Evolutionary conservation across 2,797 vertebrate genomes (phyloP), one percentile per base, ranked within the genome.

Genomic region (Platyrinchus mystaceus): DNA sequence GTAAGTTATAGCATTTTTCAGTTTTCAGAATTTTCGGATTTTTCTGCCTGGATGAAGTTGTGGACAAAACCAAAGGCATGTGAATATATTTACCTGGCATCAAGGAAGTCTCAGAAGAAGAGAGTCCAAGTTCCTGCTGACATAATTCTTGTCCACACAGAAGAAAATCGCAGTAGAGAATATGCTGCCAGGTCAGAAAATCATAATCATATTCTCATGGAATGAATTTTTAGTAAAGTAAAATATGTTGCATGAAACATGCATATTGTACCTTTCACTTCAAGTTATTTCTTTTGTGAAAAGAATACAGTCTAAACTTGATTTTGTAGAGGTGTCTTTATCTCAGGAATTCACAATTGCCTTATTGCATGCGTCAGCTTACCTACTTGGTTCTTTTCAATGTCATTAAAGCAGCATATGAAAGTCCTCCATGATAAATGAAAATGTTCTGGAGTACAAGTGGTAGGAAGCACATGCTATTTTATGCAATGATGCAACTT

Each of bases 401-500:
- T 69, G 58, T 75, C 79, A 68, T 46, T 86, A 58, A 71, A 77
- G 37, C 9, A 53, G 37, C 52, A 62, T 50, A 46, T 89, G 71
- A 68, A 91, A 76, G 50, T 89, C 69, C 49, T 94, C 36, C 64
- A 27, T 47, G 44, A 77, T 43, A 94, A 89, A 92, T 86, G 58
- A 63, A 93, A 94, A 71, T 0, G 1, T 20, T 92, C 37, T 87
- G 64, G 84, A 87, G 64, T 75, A 53, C 4, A 32, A 89, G 30
- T 39, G 28, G 36, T 93, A 85, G 89, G 92, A 93, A 90, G 86
- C 73, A 78, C 46, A 63, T n/a, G 37, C 14, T 90, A 78, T 94
- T 93, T 93, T 78, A 93, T 0, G 17, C 66, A 84, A 39, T 24
- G 6, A 34, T 84, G 79, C 47, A 84, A 67, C 44, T 88, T 66